These are phyloP conservation scores for Nomada hirtipes DNA, from an alignment of 2,888 invertebrate species.

Conservation along the genomic window DNA sequence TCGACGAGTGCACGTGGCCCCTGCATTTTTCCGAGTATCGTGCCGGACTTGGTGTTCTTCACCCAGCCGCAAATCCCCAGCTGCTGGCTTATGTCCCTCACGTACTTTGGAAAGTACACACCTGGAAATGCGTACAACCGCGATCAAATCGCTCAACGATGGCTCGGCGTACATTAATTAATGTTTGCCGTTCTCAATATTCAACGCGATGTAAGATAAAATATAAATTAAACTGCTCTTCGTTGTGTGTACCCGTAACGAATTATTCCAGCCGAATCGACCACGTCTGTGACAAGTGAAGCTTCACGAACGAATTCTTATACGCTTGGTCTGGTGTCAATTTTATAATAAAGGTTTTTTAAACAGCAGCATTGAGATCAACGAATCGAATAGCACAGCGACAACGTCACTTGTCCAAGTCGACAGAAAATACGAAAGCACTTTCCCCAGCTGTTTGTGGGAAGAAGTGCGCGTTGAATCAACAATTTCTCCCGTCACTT, in stretches of 20 bases:
- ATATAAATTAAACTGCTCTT: too few relatives aligned
- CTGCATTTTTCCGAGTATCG: slow-evolving; percentile 95
- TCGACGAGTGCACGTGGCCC: slow-evolving; percentile 91
- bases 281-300: neutral
- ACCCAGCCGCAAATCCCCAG: slow-evolving; percentile 95
- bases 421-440: neutral
- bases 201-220: too few relatives aligned
- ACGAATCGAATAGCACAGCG: neutral
- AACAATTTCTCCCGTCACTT: neutral
- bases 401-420: neutral
- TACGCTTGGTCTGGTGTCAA: neutral
- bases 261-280: neutral
- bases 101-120: slow-evolving; percentile 94
- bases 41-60: slow-evolving; percentile 94
- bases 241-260: too few relatives aligned
- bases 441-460: neutral
- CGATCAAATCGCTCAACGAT: too few relatives aligned
- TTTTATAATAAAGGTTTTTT: neutral
- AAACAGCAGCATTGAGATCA: neutral
- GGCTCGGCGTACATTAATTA: too few relatives aligned
- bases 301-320: neutral
- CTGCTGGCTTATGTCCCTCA: slow-evolving; percentile 91
- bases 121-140: slow-evolving; percentile 85
- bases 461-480: neutral
- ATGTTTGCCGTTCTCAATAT: too few relatives aligned